Base-by-base conservation (phyloP, 2,113 vertebrate genomes). In the Rhinopomastus cyanomelas region DNA sequence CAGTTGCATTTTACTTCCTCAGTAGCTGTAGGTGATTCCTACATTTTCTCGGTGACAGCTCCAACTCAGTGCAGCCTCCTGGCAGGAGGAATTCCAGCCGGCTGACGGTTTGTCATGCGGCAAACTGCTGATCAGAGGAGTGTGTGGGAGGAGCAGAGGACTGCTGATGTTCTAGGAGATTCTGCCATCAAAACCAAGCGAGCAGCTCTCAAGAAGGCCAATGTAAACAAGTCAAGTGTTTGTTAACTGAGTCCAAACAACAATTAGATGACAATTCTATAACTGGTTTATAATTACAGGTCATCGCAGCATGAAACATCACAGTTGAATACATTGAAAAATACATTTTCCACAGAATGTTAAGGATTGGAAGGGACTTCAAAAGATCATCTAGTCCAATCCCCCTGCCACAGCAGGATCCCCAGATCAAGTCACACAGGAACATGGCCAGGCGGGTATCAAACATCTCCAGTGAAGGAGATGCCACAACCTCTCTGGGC, bases 51-150 rank as follows among this genome's bases (percentile, higher is more conserved):
- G 4, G 53, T 48, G 57, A 66, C 49, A 83, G 71, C 52, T 91
- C 68, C 76, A 83, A 81, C 90, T 96, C 42, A 78, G 44, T n/a
- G 23, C 56, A 94, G 55, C 16, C 26, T 86, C 51, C 80, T 68
- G 81, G 74, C 80, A 94, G 83, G 74, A 94, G 83, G 71, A 94
- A 85, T 92, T 95, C 46, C 79, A 90, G 56, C 29, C 55, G 91
- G 68, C 71, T 89, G 86, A 93, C 67, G 75, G 61, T 62, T 46
- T 73, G 75, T 85, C 82, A 93, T 30, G 48, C 7, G 7, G 77
- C 86, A 91, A 95, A 79, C 74, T 79, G 88, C 90, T 90, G 88
- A 95, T 89, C 32, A 85, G 57, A 84, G n/a, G 69, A 90, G 34
- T 16, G 59, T 68, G 92, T 76, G 83, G 85, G 85, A 95, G 69